These are phyloP conservation scores for Euura lappo DNA, from an alignment of 1,140 invertebrate species.

Conservation along the genomic window DNA sequence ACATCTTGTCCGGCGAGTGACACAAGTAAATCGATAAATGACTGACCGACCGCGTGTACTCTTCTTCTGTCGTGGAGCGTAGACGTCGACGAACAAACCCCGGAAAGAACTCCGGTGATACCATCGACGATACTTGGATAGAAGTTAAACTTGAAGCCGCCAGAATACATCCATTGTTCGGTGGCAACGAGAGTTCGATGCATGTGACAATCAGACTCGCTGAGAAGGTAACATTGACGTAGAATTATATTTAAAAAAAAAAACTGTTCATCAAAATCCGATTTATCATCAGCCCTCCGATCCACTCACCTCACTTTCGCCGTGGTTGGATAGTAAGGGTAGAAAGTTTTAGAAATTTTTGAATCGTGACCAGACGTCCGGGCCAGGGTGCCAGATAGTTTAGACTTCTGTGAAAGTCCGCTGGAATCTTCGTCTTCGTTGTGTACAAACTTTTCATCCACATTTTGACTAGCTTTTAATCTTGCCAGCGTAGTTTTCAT, in stretches of 20 bases:
- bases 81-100: conserved; percentile 11
- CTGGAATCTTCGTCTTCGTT: neutral
- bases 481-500: neutral
- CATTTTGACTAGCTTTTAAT: neutral
- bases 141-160: conserved; percentile 25
- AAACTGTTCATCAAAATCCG: too few relatives aligned
- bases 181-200: conserved; percentile 14
- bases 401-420: neutral
- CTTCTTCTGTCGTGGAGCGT: conserved; percentile 17
- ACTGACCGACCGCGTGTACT: neutral
- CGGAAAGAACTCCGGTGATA: conserved; percentile 26
- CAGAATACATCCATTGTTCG: conserved; percentile 38
- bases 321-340: conserved; percentile 6
- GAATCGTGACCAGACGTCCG: neutral
- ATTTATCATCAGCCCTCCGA: neutral
- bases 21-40: conserved; percentile 28
- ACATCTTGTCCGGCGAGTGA: conserved; percentile 21
- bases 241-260: neutral
- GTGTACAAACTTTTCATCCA: neutral
- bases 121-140: conserved; percentile 32
- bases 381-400: neutral
- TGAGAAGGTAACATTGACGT: conserved; percentile 4
- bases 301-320: neutral
- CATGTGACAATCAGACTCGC: conserved; percentile 19
- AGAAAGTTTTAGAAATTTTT: neutral